These are phyloP conservation scores for Hemibagrus wyckioides DNA, from an alignment of 2,113 vertebrate genomes.

Conservation along the genomic window DNA sequence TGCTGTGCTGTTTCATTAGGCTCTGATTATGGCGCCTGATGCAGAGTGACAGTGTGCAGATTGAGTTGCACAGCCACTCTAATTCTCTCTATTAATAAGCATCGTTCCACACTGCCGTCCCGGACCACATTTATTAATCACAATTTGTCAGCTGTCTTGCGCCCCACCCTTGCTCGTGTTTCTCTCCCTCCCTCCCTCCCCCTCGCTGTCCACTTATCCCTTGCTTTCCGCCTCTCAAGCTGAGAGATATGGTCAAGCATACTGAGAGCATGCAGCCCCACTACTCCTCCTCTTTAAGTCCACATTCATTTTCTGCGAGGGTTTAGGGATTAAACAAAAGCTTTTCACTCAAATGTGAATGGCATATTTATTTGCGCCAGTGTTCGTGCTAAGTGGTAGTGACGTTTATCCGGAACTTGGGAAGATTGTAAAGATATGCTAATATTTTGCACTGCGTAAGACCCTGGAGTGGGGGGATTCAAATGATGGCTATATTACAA, in stretches of 20 bases:
- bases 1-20: conserved; percentile 76
- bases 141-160: conserved; percentile 80
- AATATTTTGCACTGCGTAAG: not conserved
- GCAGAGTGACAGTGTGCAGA: conserved; percentile 81
- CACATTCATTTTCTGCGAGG: conserved; percentile 57
- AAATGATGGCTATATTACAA: not conserved
- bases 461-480: not conserved
- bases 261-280: conserved; percentile 56
- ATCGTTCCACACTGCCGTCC: conserved; percentile 73
- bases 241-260: conserved; percentile 60
- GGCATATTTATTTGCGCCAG: conserved; percentile 51
- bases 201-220: conserved; percentile 70
- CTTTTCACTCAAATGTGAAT: conserved; percentile 63
- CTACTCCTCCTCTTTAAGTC: conserved; percentile 57
- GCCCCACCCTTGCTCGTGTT: conserved; percentile 64
- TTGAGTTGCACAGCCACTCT: conserved; percentile 79
- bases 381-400: conserved; percentile 15
- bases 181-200: conserved; percentile 46
- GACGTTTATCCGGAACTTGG: not conserved
- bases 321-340: conserved; percentile 67
- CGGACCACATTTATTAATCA: conserved; percentile 83
- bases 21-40: conserved; percentile 79
- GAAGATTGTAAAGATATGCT: not conserved
- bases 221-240: conserved; percentile 55
- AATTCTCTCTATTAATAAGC: conserved; percentile 83